Base-by-base conservation (phyloP, 2,888 invertebrate species). In the Tetragnatha montana region DNA sequence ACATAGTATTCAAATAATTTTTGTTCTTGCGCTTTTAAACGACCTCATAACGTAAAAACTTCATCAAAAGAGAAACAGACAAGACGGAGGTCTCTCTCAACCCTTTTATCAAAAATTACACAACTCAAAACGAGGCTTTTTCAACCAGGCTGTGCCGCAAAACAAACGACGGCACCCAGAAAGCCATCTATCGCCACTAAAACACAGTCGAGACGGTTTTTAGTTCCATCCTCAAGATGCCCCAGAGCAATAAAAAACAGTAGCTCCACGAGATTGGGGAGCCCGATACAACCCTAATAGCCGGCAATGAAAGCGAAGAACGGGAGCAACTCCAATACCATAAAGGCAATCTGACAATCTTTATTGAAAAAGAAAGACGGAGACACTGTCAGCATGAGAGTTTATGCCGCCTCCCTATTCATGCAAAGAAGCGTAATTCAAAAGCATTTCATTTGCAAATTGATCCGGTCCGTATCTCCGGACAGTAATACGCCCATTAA, bases 401-500 rank as follows among this genome's bases (percentile, higher is more conserved):
- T 35, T 35, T 35, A 35, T 35, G 35, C 4, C 35, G 35, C 35
- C 35, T 35, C 35, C 35, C 35, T 35, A 35, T 35, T 35, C 35
- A 35, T 35, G 35, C 35, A 35, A 35, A 35, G 35, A 35, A 35
- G 35, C 35, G 35, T 35, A 60, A 60, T 60, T 60, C 17, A 60
- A 60, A 60, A 60, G 17, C 78, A 78, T 60, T 78, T 78, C 78
- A 78, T 78, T 78, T 78, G 78, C 78, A 78, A 78, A 78, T 78
- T 78, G 78, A 78, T 60, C 78, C 78, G 21, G 78, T 51, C 17
- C 51, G 78, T 19, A 75, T 8, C n/a, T 75, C 78, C 60, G 51
- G 60, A 78, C 60, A 78, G 78, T 78, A 78, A 78, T 78, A 78
- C 47, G 78, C 78, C 78, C 60, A 78, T 78, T 78, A 78, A 78